phyloP scores from a whole-genome alignment of 2,888 invertebrate genomes.

The Parnassius apollo region DNA sequence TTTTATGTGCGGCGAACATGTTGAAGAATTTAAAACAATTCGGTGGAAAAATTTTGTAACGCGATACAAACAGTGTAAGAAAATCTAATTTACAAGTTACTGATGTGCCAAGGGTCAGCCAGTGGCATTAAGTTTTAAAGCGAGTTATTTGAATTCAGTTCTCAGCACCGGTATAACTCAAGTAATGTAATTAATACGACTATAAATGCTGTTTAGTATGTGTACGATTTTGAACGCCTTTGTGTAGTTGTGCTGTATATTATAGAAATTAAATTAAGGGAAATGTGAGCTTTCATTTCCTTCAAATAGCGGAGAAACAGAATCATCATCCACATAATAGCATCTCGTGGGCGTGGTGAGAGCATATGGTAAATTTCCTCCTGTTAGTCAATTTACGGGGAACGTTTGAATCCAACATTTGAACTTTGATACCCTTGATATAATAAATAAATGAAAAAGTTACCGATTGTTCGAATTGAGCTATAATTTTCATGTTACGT shows the following conservation, averaged over 20 bases:
- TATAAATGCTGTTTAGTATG: neutral
- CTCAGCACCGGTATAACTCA: neutral
- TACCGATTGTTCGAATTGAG: no score
- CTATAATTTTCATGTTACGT: no score
- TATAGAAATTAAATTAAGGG: neutral
- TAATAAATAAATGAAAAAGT: no score
- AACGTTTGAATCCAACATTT: no score
- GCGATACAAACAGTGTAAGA: no score
- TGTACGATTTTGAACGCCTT: no score
- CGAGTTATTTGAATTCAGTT: neutral
- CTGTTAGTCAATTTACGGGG: no score
- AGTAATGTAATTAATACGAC: neutral
- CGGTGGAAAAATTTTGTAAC: neutral
- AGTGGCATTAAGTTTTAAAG: neutral
- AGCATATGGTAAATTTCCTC: no score
- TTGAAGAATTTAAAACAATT: constrained; percentile 3
- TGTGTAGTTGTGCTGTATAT: neutral
- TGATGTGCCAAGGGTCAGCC: no score
- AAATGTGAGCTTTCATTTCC: neutral
- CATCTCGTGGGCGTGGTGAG: no score
- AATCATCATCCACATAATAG: neutral
- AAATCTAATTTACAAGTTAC: no score
- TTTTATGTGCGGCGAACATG: constrained; percentile 1
- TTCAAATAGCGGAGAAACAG: neutral
- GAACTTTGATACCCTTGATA: no score